Evolutionary conservation across 2,888 invertebrate genomes (phyloP).

Genomic region (Spialia ferax): DNA sequence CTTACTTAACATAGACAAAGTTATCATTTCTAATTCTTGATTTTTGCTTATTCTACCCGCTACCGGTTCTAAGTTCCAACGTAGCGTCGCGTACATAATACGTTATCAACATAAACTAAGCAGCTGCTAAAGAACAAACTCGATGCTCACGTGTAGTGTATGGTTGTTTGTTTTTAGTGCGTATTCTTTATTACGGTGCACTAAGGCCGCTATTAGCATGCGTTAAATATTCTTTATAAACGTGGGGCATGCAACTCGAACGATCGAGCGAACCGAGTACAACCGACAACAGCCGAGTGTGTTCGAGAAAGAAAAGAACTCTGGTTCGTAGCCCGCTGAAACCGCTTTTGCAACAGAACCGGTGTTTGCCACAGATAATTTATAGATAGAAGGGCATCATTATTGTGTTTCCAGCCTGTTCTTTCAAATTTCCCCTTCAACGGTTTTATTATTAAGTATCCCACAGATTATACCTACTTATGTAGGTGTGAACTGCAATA

Average conservation of each 20-base stretch:
- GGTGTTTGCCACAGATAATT: neutral
- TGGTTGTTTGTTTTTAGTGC: neutral
- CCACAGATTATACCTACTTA: no score
- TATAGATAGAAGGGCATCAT: neutral
- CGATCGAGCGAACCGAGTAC: neutral
- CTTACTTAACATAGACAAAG: no score
- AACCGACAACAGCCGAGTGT: constrained; percentile 17
- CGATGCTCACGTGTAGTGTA: constrained; percentile 26
- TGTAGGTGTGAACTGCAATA: no score
- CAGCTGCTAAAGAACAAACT: constrained; percentile 33
- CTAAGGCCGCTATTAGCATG: constrained; percentile 13
- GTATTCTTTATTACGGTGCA: constrained; percentile 8
- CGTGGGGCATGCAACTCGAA: constrained; percentile 15
- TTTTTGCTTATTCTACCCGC: neutral
- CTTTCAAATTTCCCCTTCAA: neutral
- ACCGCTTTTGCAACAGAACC: constrained; percentile 16
- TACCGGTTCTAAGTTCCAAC: no score
- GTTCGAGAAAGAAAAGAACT: constrained; percentile 28
- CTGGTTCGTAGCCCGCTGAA: constrained; percentile 14
- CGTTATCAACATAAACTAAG: neutral
- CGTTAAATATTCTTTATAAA: neutral
- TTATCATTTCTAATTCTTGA: no score
- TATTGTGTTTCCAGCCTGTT: constrained; percentile 1
- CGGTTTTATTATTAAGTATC: neutral
- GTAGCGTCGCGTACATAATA: neutral